Base-by-base conservation (phyloP, 2,113 vertebrate species). In the Gopherus flavomarginatus region DNA sequence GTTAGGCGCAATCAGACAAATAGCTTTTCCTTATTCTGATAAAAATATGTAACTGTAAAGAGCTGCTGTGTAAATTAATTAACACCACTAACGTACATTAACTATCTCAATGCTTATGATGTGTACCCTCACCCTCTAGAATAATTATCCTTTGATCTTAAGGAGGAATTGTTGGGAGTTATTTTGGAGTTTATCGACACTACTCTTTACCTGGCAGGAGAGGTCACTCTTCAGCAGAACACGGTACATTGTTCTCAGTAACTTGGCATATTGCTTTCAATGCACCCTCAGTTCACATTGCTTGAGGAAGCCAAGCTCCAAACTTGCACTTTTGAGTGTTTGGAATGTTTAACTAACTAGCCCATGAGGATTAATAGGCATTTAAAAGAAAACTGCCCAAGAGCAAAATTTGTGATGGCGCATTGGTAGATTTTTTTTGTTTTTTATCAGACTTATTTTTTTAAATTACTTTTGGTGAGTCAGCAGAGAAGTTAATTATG, bases 381-480 rank as follows among this genome's bases (percentile, higher is more conserved):
- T 31, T 69, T 4, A 1, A 52, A 91, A 77, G n/a, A 81, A n/a
- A 4, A 83, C 54, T 8, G 82, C 57, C 31, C 31, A 4, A 42
- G 8, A 42, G 69, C n/a, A 52, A 6, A 21, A 14, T 38, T 86
- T 75, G 21, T 29, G 49, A 56, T 57, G 24, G 7, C 10, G 19
- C 11, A 3, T 35, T 44, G 42, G 42, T 77, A 47, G 21, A 3
- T 75, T 75, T 72, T 62, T 31, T 72, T 85, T 83, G 44, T 52
- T 62, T 50, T 16, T 92, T 56, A 38, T 11, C 54, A 3, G 11
- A 19, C 31, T 91, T 38, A 47, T 47, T 12, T 4, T 52, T 4
- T 53, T 8, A 22, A 9, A 22, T 54, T 21, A 47, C 42, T 47
- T 38, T 42, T 47, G 24, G 21, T 0, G 0, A 44, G 56, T 53